Percentiles rank a stretch among this genome's conserved stretches.
These are phyloP conservation scores for Strix occidentalis DNA, from an alignment of 2,797 vertebrate genomes.

Conservation along the genomic window DNA sequence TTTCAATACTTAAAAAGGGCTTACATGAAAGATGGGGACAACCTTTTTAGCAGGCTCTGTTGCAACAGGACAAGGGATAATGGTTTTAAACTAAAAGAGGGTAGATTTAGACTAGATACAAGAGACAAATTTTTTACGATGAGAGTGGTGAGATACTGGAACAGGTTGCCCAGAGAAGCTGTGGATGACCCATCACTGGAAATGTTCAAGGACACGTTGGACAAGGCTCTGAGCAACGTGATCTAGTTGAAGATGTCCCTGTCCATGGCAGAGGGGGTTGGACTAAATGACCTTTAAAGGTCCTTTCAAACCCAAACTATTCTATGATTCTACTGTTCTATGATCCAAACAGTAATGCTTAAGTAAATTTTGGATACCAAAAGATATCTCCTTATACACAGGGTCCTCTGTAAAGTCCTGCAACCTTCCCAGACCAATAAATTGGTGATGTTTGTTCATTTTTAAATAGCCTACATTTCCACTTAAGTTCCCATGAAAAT, in stretches of 20 bases:
- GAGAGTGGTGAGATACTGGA: background rate
- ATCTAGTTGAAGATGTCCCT: background rate
- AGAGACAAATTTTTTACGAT: background rate
- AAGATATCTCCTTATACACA: background rate
- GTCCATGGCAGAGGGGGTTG: background rate
- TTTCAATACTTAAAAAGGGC: background rate
- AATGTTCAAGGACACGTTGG: background rate
- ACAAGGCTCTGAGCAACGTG: background rate
- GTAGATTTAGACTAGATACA: background rate
- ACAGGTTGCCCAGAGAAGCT: background rate
- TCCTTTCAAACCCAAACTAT: background rate
- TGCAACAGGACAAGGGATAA: background rate
- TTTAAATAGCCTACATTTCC: background rate
- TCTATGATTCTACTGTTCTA: background rate
- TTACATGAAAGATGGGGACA: background rate
- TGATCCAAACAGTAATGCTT: background rate
- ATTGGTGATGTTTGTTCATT: background rate
- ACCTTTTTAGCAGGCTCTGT: background rate
- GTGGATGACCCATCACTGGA: rapidly evolving
- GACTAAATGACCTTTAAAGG: background rate
- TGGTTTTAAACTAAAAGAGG: background rate
- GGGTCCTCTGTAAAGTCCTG: background rate
- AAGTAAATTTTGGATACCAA: background rate
- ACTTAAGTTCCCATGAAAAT: background rate
- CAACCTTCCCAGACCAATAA: background rate